Conservation (phyloP, 2,888 invertebrate species). For the Hemaris fuciformis region DNA sequence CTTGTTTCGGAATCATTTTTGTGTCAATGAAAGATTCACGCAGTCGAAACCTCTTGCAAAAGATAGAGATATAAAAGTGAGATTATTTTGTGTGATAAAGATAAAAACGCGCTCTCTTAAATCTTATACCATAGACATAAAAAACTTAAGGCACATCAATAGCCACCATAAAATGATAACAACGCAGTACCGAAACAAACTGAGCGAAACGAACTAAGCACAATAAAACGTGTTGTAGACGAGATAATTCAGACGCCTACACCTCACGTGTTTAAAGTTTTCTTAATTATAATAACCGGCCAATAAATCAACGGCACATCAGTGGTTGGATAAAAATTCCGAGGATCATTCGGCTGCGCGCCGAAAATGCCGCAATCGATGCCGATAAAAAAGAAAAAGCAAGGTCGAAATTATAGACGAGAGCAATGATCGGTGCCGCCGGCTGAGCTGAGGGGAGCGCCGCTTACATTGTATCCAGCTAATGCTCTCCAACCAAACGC, state of each 20-base stretch:
- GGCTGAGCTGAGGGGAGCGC: slow-evolving; percentile 29
- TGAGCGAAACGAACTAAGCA: slow-evolving; percentile 4
- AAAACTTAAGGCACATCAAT: not conserved
- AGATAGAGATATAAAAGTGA: too few species aligned
- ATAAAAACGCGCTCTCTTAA: too few species aligned
- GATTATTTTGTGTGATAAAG: too few species aligned
- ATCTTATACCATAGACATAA: not conserved
- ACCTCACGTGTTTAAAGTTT: slow-evolving; percentile 16
- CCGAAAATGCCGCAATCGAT: slow-evolving; percentile 49
- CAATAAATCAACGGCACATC: slow-evolving; percentile 50
- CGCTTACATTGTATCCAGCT: slow-evolving; percentile 16
- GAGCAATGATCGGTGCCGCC: slow-evolving; percentile 48
- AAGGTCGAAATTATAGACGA: slow-evolving; percentile 45
- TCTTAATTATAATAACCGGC: slow-evolving; percentile 37
- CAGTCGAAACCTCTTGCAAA: too few species aligned
- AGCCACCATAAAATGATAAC: not conserved
- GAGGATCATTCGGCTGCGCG: slow-evolving; percentile 38
- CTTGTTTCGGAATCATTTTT: too few species aligned
- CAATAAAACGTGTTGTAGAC: slow-evolving; percentile 9
- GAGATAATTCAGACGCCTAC: slow-evolving; percentile 9
- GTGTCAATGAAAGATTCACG: too few species aligned
- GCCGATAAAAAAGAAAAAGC: slow-evolving; percentile 47
- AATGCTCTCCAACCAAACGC: slow-evolving; percentile 1
- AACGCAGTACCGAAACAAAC: not conserved
- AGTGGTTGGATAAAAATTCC: slow-evolving; percentile 35